Base-by-base conservation (phyloP, 1,140 invertebrate species). In the Drosophila guanche region DNA sequence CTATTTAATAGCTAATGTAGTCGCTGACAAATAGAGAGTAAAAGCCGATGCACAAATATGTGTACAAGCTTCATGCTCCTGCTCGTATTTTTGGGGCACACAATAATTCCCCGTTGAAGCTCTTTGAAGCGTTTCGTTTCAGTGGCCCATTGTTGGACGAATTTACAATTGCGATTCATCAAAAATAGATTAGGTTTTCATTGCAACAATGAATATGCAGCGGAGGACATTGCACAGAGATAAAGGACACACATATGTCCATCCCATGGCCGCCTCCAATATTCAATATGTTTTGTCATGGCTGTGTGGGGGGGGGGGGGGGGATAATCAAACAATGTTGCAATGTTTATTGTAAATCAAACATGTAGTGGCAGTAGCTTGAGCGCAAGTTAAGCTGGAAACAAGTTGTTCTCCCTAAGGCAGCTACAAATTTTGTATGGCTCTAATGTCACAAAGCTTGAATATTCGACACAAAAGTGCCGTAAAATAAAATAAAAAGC, bases 121-220 rank as follows among this genome's bases (percentile, higher is more conserved):
- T 29, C 54, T 67, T 72, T 63, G 57, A 62, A 80, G 58, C 61
- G 47, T 50, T 62, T 37, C 47, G 20, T 58, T 74, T 54, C 12
- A 41, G 47, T 43, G 46, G 16, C 16, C 53, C 59, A 69, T 83
- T 81, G 78, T 81, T 74, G 58, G 73, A 20, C 16, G 16, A 81
- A 81, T 74, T 73, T 61, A 74, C 79, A 68, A 85, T 84, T 84
- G 66, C 80, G 71, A 79, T 85, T 84, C 79, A 84, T 85, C 80
- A 85, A 85, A 84, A 84, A 84, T 85, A 84, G 76, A 84, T 84
- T 84, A 76, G 75, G 73, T 84, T 79, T 65, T 72, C 79, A 71
- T 67, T 75, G 79, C 60, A 66, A 59, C 63, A 77, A 81, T 77
- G 56, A 47, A 77, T 60, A 56, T 53, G 10, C 46, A 59, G 42